A percentile compares a stretch with the other conserved stretches of the same genome.
These are phyloP conservation scores for Champsocephalus gunnari DNA, from an alignment of 2,797 vertebrate genomes.

Conservation along the genomic window DNA sequence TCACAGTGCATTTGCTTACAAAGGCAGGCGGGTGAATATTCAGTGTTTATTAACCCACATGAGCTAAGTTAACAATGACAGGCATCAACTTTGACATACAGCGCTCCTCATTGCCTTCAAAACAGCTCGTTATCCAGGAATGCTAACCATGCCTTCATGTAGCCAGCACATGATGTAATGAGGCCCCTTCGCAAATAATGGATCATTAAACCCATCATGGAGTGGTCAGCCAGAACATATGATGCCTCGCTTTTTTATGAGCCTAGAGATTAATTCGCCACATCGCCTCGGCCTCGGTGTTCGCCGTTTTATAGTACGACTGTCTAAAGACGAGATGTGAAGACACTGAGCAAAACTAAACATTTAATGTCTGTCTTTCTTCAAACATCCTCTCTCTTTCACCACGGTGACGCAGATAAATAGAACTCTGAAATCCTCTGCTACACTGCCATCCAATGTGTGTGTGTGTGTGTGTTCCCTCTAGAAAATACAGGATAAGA, in stretches of 20 bases:
- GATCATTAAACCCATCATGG: conserved; percentile 48
- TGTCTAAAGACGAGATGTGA: conserved; percentile 34
- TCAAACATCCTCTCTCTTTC: conserved; percentile 62
- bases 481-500: conserved; percentile 33
- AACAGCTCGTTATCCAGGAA: conserved; percentile 68
- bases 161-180: conserved; percentile 67
- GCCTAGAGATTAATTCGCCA: conserved; percentile 35
- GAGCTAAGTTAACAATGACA: conserved; percentile 9
- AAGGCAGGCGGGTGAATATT: not conserved
- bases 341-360: conserved; percentile 69
- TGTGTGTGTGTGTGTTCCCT: conserved; percentile 8
- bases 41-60: not conserved
- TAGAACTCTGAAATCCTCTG: conserved; percentile 44
- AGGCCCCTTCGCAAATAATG: conserved; percentile 60
- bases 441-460: conserved; percentile 35
- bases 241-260: conserved; percentile 41
- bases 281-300: conserved; percentile 18
- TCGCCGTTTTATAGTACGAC: not conserved
- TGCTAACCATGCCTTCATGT: conserved; percentile 44
- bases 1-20: not conserved
- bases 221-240: conserved; percentile 49
- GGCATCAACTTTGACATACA: conserved; percentile 32
- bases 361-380: conserved; percentile 62
- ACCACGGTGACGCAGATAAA: conserved; percentile 64
- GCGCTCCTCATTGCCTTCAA: conserved; percentile 46